These are phyloP conservation scores for Mayetiola destructor DNA, from an alignment of 2,888 invertebrate species.

Conservation along the genomic window DNA sequence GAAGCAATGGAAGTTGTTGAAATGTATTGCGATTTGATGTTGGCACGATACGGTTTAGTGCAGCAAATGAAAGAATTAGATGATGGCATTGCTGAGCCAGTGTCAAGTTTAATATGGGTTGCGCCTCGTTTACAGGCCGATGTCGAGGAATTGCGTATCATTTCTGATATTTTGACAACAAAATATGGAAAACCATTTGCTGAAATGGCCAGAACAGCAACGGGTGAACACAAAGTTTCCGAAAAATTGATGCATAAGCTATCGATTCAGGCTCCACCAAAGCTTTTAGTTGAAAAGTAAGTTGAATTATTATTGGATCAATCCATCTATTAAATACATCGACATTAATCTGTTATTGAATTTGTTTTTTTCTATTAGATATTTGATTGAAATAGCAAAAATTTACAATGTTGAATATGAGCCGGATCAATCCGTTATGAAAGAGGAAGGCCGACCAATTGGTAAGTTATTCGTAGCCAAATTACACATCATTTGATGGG, in stretches of 20 bases:
- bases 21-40: constrained; percentile 94
- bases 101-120: constrained; percentile 94
- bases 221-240: constrained; percentile 75
- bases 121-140: constrained; percentile 83
- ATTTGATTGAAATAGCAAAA: constrained; percentile 88
- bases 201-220: constrained; percentile 74
- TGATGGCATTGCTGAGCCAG: constrained; percentile 88
- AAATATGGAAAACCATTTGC: constrained; percentile 93
- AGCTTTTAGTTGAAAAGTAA: constrained; percentile 80
- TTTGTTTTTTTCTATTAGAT: constrained; percentile 25
- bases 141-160: constrained; percentile 60
- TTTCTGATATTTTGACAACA: constrained; percentile 72
- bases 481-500: background rate
- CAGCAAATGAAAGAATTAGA: constrained; percentile 95
- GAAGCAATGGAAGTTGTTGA: constrained; percentile 99
- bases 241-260: constrained; percentile 88
- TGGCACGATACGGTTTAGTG: constrained; percentile 91
- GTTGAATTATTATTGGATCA: background rate
- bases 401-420: constrained; percentile 89
- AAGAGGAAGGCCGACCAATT: constrained; percentile 41
- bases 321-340: background rate
- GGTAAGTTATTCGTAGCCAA: constrained; percentile 26
- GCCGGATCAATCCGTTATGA: constrained; percentile 85
- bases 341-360: background rate
- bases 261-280: constrained; percentile 88